Base-by-base conservation (phyloP, 2,888 invertebrate species). In the Calliscelio sp. region DNA sequence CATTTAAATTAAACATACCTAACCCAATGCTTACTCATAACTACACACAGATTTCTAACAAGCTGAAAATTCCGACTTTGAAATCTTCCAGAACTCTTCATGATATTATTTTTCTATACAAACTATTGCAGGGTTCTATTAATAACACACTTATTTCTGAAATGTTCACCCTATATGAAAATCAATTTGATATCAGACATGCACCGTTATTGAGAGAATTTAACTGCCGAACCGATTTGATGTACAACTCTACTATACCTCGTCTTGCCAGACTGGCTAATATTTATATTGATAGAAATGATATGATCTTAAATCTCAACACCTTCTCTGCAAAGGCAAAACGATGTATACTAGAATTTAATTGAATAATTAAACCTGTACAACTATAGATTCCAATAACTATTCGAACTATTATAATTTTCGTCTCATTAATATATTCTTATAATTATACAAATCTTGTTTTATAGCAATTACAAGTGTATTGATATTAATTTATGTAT, bases 1-100 rank as follows among this genome's bases (percentile, higher is more conserved):
- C 74, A 3, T 51, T 16, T 24, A 61, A 74, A 74, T 1, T 20
- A n/a, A 22, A 35, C 10, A n/a, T 73, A n/a, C 32, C 6, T 24
- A 73, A 49, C 25, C 73, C 61, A 1, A 25, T 3, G 16, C 46
- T 41, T 35, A 61, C 44, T n/a, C 59, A 73, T 59, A 46, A 68
- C 24, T 68, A 68, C 18, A 25, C 53, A 7, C 10, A 51, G 4
- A 53, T 68, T 1, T 32, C 68, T n/a, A 35, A n/a, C n/a, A 4
- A 24, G n/a, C 14, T 24, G 16, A 16, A 41, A n/a, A 38, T 68
- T 20, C 38, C 38, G 10, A 18, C 51, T 6, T n/a, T 68, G 2
- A 22, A 68, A 38, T 53, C 53, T 24, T 10, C 38, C 14, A 20
- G 38, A 8, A 18, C 18, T 6, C 10, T 38, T 7, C 51, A 53